phyloP scores from a whole-genome alignment of 2,888 invertebrate species.

The Ellobium chinense region DNA sequence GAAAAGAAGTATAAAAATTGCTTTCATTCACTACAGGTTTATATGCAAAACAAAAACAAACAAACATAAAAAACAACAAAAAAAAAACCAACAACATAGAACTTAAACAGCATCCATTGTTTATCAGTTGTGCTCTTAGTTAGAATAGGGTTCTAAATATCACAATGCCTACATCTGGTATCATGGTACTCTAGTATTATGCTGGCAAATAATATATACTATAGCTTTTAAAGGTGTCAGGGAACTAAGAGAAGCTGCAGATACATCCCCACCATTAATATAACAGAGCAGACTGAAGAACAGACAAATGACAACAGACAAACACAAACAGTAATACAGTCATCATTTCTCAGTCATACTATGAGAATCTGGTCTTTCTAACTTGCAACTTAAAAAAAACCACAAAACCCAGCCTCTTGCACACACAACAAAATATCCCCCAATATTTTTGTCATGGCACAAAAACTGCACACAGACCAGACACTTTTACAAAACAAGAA shows the following conservation, averaged over 20 bases:
- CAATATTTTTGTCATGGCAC: conserved; percentile 10
- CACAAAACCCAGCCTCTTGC: background rate
- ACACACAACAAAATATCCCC: conserved; percentile 8
- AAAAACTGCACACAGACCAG: background rate
- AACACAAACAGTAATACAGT: no score
- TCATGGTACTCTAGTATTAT: background rate
- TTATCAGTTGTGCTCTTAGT: background rate
- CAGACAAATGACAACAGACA: no score
- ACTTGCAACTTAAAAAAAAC: background rate
- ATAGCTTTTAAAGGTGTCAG: background rate
- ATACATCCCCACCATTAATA: no score
- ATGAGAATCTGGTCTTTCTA: no score
- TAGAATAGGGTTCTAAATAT: background rate
- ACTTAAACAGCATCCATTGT: background rate
- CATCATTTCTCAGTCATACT: no score
- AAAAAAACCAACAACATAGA: background rate
- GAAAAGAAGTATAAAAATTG: background rate
- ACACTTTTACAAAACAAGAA: no score
- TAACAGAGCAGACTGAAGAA: no score
- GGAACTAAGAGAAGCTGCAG: background rate
- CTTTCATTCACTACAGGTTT: background rate
- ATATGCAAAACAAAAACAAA: background rate
- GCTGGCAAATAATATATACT: conserved; percentile 14
- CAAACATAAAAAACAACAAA: background rate
- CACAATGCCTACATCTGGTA: background rate